These are phyloP conservation scores for Micropoecilia bifurca DNA, from an alignment of 2,797 vertebrate species.

Conservation along the genomic window DNA sequence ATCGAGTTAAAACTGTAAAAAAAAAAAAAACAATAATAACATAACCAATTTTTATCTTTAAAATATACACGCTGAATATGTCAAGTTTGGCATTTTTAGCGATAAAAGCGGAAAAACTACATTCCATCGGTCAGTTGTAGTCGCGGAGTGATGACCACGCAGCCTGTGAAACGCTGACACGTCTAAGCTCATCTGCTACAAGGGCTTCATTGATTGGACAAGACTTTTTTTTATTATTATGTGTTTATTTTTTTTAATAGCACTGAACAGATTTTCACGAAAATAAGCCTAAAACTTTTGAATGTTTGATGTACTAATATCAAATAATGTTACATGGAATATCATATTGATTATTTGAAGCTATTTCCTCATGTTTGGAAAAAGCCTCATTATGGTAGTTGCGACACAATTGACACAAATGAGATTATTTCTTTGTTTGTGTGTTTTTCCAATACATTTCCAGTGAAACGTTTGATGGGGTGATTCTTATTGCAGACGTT, in stretches of 20 bases:
- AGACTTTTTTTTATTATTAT: background rate
- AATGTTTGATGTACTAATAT: background rate
- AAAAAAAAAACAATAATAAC: background rate
- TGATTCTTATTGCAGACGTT: background rate
- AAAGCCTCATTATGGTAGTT: background rate
- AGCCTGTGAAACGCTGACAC: conserved; percentile 72
- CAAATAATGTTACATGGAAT: background rate
- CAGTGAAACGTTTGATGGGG: background rate
- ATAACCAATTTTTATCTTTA: background rate
- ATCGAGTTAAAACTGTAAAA: background rate
- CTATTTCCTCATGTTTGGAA: background rate
- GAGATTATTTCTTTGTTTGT: background rate
- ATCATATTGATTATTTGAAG: background rate
- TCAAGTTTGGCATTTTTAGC: fast-evolving
- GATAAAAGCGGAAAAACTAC: conserved; percentile 42
- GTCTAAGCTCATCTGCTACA: conserved; percentile 63
- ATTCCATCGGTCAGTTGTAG: conserved; percentile 24
- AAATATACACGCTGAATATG: background rate
- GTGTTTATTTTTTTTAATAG: background rate
- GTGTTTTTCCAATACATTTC: background rate
- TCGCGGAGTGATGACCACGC: conserved; percentile 63
- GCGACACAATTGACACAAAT: background rate
- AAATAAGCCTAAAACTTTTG: background rate
- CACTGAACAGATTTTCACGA: background rate
- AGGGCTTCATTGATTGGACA: conserved; percentile 67